Conservation (phyloP, 2,797 vertebrate species). For the Pangasius larnaudii region DNA sequence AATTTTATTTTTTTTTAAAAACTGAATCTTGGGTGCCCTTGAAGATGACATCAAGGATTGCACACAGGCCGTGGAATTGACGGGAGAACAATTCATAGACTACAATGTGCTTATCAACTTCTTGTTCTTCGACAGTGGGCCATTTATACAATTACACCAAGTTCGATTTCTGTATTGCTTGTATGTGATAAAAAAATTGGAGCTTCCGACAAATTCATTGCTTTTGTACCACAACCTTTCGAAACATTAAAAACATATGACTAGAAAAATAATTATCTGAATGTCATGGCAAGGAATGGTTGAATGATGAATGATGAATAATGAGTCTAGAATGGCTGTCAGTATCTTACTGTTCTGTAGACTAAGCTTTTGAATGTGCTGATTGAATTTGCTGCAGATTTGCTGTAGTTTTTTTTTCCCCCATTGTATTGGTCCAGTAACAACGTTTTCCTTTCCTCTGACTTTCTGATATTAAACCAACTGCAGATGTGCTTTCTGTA, state of each 20-base stretch:
- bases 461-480: neutral
- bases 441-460: too few relatives aligned
- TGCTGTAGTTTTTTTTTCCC: neutral
- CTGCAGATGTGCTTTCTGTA: too few relatives aligned
- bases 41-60: neutral
- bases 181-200: neutral
- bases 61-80: neutral
- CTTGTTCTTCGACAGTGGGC: neutral
- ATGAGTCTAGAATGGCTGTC: neutral
- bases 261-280: neutral
- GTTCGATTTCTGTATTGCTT: neutral
- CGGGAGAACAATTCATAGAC: neutral
- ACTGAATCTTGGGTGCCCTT: neutral
- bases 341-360: neutral
- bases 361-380: neutral
- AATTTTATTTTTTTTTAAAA: neutral
- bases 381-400: neutral
- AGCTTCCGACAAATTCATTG: neutral
- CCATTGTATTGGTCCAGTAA: neutral
- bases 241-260: neutral
- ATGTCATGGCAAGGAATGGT: neutral
- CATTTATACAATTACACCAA: neutral
- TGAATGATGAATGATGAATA: neutral
- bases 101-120: neutral
- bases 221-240: neutral